Evolutionary conservation across 2,797 vertebrate genomes (phyloP), one percentile per base, ranked within the genome.

Genomic region (Naso thynnoides): DNA sequence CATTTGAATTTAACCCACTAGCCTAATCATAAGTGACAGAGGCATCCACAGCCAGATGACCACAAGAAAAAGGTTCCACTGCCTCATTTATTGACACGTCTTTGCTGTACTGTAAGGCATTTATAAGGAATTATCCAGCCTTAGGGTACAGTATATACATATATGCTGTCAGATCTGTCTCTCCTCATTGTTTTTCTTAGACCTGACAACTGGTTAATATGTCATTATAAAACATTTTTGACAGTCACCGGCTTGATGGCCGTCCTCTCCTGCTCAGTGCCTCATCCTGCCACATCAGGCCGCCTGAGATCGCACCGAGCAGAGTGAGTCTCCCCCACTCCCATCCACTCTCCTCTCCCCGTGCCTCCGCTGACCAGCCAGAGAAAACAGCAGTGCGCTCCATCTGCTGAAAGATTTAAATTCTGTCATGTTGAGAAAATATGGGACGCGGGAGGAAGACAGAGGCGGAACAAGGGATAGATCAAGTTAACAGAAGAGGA

Each of bases 331-430:
- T 55, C 54, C 68, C 73, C 45, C n/a, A 6, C 78, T 78, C 85
- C 81, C 81, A 67, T 88, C 85, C 70, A 65, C 72, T 83, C 76
- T 75, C 66, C 73, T 69, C 81, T 54, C 72, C 76, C 79, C 77
- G 84, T 85, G 70, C 59, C 78, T 83, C 85, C 67, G 11, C 78
- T 65, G 72, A 78, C 74, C 78, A 38, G 90, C 91, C 92, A 94
- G 91, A 93, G 90, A 93, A 95, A 94, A 94, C 88, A 93, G 86
- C 38, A 79, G 81, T 87, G 80, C 33, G 79, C 91, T 93, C 91
- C 91, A 90, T 94, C 93, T 94, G 92, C 92, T 91, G 88, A 93
- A 94, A 91, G 92, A 92, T 92, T 95, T 93, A 90, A 90, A 88
- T 86, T 90, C 88, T 91, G 92, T 93, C 93, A 91, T 89, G 88